Percentiles rank a stretch among this genome's conserved stretches.
phyloP scores from a whole-genome alignment of 2,797 vertebrate genomes.

The Muscicapa striata region DNA sequence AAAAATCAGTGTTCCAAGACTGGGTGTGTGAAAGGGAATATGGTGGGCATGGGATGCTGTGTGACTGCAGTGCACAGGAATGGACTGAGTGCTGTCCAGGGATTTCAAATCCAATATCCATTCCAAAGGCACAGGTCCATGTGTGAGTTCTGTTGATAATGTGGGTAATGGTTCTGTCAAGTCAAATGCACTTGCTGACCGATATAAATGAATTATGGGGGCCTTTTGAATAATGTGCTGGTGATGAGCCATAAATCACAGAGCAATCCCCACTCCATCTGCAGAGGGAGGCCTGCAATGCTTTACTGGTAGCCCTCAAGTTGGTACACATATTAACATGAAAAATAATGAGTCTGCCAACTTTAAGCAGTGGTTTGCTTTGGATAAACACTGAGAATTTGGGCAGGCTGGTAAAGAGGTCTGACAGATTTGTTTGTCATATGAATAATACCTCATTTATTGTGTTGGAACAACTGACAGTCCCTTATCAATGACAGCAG shows the following conservation, averaged over 20 bases:
- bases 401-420: background rate
- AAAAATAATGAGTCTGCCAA: conserved; percentile 51
- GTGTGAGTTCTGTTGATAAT: conserved; percentile 53
- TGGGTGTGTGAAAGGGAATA: background rate
- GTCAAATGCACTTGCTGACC: conserved; percentile 23
- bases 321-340: conserved; percentile 14
- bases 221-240: conserved; percentile 46
- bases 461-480: background rate
- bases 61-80: background rate
- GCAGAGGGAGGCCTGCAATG: conserved; percentile 2
- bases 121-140: background rate
- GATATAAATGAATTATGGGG: conserved; percentile 47
- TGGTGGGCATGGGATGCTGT: background rate
- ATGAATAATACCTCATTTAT: conserved; percentile 12
- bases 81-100: background rate
- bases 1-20: background rate
- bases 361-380: background rate
- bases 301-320: background rate
- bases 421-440: conserved; percentile 33
- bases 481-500: background rate
- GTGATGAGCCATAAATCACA: conserved; percentile 63
- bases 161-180: conserved; percentile 62
- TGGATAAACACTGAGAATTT: conserved; percentile 55
- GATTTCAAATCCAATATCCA: conserved; percentile 3
- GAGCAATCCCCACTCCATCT: conserved; percentile 46